A percentile compares a stretch with the other conserved stretches of the same genome.
These are phyloP conservation scores for Chrysina gloriosa DNA, from an alignment of 2,888 invertebrate genomes.

Conservation along the genomic window DNA sequence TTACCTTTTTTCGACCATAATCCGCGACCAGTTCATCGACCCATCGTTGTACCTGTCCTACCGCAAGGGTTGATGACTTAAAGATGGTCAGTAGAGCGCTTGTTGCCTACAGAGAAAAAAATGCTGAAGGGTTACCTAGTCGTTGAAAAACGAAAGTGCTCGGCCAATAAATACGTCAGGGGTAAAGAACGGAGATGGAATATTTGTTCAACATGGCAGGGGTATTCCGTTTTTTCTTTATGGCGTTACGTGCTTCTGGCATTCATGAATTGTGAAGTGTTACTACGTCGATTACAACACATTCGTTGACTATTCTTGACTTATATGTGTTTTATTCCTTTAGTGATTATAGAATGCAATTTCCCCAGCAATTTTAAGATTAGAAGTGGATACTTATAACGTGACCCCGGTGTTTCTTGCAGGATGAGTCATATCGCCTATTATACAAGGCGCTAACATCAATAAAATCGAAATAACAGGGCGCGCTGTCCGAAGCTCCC, in stretches of 20 bases:
- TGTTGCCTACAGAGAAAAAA: constrained; percentile 18
- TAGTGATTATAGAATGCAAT: too few species aligned
- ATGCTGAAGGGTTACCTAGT: constrained; percentile 22
- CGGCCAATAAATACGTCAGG: constrained; percentile 22
- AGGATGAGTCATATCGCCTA: too few species aligned
- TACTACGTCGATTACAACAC: too few species aligned
- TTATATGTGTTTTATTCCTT: too few species aligned
- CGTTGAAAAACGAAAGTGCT: constrained; percentile 32
- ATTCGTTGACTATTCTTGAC: too few species aligned
- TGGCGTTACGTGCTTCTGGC: background rate
- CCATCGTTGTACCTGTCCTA: constrained; percentile 51
- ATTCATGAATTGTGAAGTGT: too few species aligned
- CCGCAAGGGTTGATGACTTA: constrained; percentile 54
- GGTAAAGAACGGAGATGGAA: background rate
- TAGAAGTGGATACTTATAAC: too few species aligned
- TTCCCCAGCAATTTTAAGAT: too few species aligned
- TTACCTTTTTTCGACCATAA: constrained; percentile 48
- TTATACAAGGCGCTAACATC: too few species aligned
- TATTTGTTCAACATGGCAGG: background rate
- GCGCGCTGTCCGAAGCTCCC: too few species aligned
- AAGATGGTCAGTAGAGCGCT: constrained; percentile 48
- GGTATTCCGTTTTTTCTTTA: background rate
- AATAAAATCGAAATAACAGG: too few species aligned
- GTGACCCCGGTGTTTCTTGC: too few species aligned
- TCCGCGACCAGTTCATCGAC: constrained; percentile 49